Conservation (phyloP, 2,113 vertebrate genomes). For the Fregata magnificens region DNA sequence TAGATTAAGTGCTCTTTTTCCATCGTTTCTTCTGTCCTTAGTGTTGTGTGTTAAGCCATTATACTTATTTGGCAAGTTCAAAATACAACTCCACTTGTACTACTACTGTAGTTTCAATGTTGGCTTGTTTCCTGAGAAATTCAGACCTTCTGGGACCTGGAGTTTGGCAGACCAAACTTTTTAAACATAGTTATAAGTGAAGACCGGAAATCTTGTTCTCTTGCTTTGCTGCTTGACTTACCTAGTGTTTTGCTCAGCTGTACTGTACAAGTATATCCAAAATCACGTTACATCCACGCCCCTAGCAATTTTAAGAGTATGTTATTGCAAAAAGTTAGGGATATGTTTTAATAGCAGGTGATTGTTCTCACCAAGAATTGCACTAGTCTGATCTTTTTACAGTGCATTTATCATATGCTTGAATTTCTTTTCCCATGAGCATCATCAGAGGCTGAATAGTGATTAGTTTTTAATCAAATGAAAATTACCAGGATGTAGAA, state of each 20-base stretch:
- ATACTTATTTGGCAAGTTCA: neutral
- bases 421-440: neutral
- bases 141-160: neutral
- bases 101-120: neutral
- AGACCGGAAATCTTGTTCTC: neutral
- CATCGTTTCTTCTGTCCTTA: neutral
- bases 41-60: neutral
- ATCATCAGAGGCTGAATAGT: neutral
- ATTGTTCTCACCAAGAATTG: neutral
- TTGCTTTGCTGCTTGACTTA: neutral
- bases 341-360: neutral
- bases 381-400: neutral
- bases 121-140: neutral
- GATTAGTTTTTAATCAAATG: neutral
- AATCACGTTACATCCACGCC: neutral
- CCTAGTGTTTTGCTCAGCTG: neutral
- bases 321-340: neutral
- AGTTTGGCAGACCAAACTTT: neutral
- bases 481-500: neutral
- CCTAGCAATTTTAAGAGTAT: neutral
- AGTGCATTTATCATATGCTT: rapidly evolving
- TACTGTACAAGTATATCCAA: neutral
- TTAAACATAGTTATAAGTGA: neutral
- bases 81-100: neutral
- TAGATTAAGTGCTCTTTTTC: neutral